phyloP scores from a whole-genome alignment of 2,113 vertebrate genomes.

The Bombycilla garrulus region DNA sequence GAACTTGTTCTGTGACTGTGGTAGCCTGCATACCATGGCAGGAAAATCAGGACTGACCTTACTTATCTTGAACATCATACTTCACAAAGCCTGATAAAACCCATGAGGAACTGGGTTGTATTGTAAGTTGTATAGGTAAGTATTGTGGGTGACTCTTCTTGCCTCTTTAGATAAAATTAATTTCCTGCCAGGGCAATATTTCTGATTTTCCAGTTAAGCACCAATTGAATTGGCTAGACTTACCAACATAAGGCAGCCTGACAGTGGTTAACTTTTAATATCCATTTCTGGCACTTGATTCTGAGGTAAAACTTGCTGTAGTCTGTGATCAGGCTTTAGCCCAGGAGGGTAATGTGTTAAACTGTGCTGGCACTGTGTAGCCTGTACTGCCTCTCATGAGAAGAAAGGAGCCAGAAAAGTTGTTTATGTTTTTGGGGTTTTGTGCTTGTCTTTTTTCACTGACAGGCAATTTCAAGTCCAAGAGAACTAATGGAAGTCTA shows the following conservation, averaged over 20 bases:
- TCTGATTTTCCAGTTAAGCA: neutral
- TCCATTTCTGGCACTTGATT: neutral
- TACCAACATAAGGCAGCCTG: neutral
- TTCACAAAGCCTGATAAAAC: neutral
- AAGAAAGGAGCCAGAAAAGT: neutral
- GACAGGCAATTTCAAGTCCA: neutral
- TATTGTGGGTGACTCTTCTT: neutral
- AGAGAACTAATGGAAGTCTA: neutral
- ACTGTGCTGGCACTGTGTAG: neutral
- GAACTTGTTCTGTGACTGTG: conserved; percentile 30
- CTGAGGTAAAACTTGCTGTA: neutral
- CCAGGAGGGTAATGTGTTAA: neutral
- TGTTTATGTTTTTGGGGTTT: neutral
- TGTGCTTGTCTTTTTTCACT: neutral
- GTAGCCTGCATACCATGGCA: neutral
- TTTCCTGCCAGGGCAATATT: neutral
- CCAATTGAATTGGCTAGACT: neutral
- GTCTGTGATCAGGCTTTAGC: neutral
- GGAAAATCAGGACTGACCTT: conserved; percentile 31
- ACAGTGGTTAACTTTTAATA: neutral
- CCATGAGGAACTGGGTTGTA: neutral
- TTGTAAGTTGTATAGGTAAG: too few species aligned
- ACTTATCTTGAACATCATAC: neutral
- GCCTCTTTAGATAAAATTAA: neutral
- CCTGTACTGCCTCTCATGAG: neutral